Percentiles rank a stretch among this genome's conserved stretches.
phyloP scores from a whole-genome alignment of 2,888 invertebrate genomes.

The Tuta absoluta region DNA sequence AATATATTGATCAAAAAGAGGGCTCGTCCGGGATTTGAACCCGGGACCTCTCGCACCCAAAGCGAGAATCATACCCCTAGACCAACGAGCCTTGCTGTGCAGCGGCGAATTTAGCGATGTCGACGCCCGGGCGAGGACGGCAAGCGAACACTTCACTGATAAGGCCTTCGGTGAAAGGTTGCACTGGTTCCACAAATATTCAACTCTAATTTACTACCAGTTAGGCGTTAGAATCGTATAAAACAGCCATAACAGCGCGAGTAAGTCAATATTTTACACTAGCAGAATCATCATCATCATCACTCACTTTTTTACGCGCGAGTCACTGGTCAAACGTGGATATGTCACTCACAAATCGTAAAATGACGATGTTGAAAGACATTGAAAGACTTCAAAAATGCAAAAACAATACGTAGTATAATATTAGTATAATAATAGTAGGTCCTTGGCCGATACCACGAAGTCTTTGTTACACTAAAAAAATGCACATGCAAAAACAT shows the following conservation, averaged over 20 bases:
- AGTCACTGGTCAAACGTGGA: too few relatives aligned
- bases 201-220: background rate
- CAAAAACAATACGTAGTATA: too few relatives aligned
- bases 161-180: slow-evolving; percentile 32
- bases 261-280: too few relatives aligned
- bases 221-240: background rate
- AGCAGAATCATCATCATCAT: too few relatives aligned
- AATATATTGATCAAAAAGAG: slow-evolving; percentile 43
- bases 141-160: slow-evolving; percentile 33
- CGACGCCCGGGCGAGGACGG: slow-evolving; percentile 19
- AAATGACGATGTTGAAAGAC: too few relatives aligned
- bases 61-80: slow-evolving; percentile 83
- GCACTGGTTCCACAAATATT: background rate
- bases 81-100: slow-evolving; percentile 73
- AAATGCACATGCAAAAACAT: too few relatives aligned
- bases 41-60: slow-evolving; percentile 83
- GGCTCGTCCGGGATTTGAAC: slow-evolving; percentile 83
- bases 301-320: too few relatives aligned
- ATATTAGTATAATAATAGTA: too few relatives aligned
- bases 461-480: too few relatives aligned
- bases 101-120: slow-evolving; percentile 44
- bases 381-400: too few relatives aligned
- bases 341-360: too few relatives aligned
- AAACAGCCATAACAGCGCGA: background rate
- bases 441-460: too few relatives aligned